Evolutionary conservation across 2,888 invertebrate species (phyloP).

Genomic region (Andricus curvator): DNA sequence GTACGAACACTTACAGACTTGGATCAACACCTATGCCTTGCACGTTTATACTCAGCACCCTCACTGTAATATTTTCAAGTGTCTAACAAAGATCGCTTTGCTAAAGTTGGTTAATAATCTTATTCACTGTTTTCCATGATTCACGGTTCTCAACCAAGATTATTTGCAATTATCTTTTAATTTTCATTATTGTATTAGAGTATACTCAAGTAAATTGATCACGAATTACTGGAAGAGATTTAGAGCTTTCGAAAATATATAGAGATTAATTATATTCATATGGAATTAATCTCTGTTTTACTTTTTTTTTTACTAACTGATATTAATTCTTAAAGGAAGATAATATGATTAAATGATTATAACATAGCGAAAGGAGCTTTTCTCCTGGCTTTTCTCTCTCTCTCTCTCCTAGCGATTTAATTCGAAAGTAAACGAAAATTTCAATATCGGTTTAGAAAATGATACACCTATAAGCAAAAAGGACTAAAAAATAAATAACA

Average conservation of each 20-base stretch:
- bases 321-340: too few relatives aligned
- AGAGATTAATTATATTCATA: too few relatives aligned
- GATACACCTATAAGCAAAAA: too few relatives aligned
- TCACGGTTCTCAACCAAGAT: not conserved
- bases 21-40: conserved; percentile 37
- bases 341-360: too few relatives aligned
- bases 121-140: not conserved
- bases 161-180: not conserved
- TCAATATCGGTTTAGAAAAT: too few relatives aligned
- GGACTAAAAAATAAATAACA: too few relatives aligned
- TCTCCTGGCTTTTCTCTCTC: too few relatives aligned
- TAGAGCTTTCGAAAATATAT: not conserved
- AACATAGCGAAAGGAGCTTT: too few relatives aligned
- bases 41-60: conserved; percentile 11
- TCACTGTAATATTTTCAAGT: conserved; percentile 23
- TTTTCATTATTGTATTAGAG: not conserved
- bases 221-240: not conserved
- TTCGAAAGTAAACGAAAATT: too few relatives aligned
- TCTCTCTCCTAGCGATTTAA: too few relatives aligned
- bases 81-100: conserved; percentile 27
- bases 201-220: not conserved
- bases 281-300: too few relatives aligned
- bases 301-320: too few relatives aligned
- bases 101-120: conserved; percentile 13
- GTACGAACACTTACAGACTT: conserved; percentile 25